A percentile compares a stretch with the other conserved stretches of the same genome.
Evolutionary conservation across 2,797 vertebrate genomes (phyloP).

Genomic region (Ataeniobius toweri): DNA sequence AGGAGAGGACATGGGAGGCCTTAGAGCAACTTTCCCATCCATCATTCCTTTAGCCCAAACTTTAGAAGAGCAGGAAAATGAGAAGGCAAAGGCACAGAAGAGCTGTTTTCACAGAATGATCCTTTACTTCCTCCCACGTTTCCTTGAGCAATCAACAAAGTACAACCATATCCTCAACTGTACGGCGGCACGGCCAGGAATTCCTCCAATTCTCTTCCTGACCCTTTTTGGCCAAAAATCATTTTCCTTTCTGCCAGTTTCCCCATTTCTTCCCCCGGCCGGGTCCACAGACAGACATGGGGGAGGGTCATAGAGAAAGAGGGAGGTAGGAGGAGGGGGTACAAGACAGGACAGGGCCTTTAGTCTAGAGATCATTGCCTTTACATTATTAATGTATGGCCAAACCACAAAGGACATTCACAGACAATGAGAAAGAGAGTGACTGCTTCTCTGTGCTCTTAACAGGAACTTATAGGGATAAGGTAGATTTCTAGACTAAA

Average conservation of each 20-base stretch:
- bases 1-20: constrained; percentile 69
- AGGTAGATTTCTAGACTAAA: constrained; percentile 36
- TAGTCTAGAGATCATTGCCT: constrained; percentile 83
- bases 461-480: constrained; percentile 35
- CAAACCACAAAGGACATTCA: constrained; percentile 82
- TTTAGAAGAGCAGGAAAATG: constrained; percentile 54
- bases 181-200: constrained; percentile 57
- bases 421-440: constrained; percentile 68
- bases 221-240: constrained; percentile 29
- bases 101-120: constrained; percentile 72
- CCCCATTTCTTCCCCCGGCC: constrained; percentile 24
- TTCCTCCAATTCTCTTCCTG: constrained; percentile 61
- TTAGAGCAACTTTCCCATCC: constrained; percentile 72
- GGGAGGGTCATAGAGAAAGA: constrained; percentile 9
- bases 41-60: constrained; percentile 65
- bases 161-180: constrained; percentile 39
- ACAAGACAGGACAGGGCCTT: constrained; percentile 77
- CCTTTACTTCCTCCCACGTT: constrained; percentile 62
- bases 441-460: constrained; percentile 49
- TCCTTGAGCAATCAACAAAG: constrained; percentile 62
- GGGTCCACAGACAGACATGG: constrained; percentile 45
- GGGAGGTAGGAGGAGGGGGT: constrained; percentile 16
- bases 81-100: constrained; percentile 39
- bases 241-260: constrained; percentile 22
- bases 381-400: constrained; percentile 84